Evolutionary conservation across 2,888 invertebrate species (phyloP), one percentile per base, ranked within the genome.

Genomic region (Tiliacea citrago): DNA sequence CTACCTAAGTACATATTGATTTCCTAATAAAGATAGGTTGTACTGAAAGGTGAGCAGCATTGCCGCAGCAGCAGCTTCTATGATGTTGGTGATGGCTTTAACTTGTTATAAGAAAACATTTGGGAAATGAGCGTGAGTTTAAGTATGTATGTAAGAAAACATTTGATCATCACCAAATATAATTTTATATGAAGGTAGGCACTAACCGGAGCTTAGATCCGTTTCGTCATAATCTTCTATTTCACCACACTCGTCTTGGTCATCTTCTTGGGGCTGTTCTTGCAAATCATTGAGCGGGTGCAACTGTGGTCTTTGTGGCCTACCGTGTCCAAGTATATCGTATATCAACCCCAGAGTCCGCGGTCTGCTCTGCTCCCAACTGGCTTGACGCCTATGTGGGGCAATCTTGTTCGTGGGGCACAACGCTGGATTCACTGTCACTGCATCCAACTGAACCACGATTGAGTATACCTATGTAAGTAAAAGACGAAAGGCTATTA

Each of bases 331-430:
- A 35, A 96, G 84, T 53, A 96, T 84, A 57, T 93, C 92, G 77
- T 93, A 92, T 79, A 93, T 92, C 1, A 93, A 89, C 12, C 93
- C 94, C 60, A 96, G 92, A 4, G 96, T 96, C 7, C 95, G 91
- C 0, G 91, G 89, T 39, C 87, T 88, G 8, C 76, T 86, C 12
- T 86, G 83, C 16, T 89, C 88, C 88, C 88, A 89, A 39, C 86
- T 91, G 1, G 85, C 79, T 21, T 88, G 85, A 24, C 92, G 89
- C 35, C 92, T 89, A 75, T 94, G 93, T 3, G 96, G 96, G 3
- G 96, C 96, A 63, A 96, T 94, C 88, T 96, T 96, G 82, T 96
- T 96, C 7, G 96, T 96, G 2, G 96, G 96, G 51, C 96, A 96
- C 73, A 93, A 85, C 1, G 88, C 69, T 24, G 95, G 94, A 70